phyloP scores from a whole-genome alignment of 1,140 invertebrate genomes.

The Bombus breviceps region DNA sequence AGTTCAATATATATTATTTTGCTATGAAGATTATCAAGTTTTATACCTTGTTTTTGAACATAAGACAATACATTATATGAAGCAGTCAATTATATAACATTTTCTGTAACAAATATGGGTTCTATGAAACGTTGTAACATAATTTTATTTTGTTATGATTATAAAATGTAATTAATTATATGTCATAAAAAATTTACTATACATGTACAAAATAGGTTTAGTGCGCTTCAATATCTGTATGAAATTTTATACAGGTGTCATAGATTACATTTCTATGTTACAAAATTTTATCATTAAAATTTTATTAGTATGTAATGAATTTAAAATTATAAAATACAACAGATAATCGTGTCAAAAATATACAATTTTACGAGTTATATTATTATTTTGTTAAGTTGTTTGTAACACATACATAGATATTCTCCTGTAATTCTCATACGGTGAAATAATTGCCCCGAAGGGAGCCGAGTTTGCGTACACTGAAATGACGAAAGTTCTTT shows the following conservation, averaged over 20 bases:
- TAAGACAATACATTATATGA: too few species aligned
- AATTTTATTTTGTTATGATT: neutral
- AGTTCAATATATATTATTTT: too few species aligned
- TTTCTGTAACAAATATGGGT: neutral
- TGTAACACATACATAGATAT: neutral
- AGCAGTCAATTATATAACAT: neutral
- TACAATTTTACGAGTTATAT: neutral
- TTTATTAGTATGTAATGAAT: neutral
- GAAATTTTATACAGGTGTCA: too few species aligned
- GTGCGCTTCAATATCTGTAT: too few species aligned
- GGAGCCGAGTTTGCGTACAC: neutral
- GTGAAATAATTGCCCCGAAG: slow-evolving; percentile 4
- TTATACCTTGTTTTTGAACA: too few species aligned
- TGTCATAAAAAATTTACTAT: too few species aligned
- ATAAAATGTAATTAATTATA: neutral
- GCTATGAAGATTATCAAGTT: too few species aligned
- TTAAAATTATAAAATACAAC: neutral
- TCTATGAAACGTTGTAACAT: neutral
- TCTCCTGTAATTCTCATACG: too few species aligned
- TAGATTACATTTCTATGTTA: too few species aligned
- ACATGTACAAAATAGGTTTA: too few species aligned
- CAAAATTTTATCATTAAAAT: neutral
- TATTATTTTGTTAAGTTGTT: neutral
- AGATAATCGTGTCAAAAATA: neutral
- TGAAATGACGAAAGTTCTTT: slow-evolving; percentile 23